Conservation (phyloP, 2,113 vertebrate species). For the Chloropsis cyanopogon region DNA sequence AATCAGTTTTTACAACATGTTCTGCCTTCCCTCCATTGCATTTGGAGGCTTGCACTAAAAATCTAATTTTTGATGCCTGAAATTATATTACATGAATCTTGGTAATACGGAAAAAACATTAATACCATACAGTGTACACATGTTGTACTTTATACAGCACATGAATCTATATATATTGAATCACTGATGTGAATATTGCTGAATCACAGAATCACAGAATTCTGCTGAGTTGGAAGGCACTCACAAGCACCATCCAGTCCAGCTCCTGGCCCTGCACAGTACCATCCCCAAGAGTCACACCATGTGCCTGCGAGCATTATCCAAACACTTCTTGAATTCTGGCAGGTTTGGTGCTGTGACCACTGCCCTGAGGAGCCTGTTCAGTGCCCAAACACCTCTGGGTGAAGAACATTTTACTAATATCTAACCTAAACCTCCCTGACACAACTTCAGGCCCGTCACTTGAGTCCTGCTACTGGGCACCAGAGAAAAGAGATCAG, state of each 20-base stretch:
- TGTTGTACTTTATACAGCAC: neutral
- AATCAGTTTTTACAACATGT: neutral
- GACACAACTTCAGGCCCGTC: neutral
- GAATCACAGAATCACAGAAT: neutral
- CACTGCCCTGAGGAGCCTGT: neutral
- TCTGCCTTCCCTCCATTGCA: neutral
- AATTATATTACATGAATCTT: neutral
- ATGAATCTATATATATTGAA: neutral
- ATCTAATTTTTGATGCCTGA: neutral
- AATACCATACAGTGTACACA: neutral
- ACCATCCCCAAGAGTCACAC: neutral
- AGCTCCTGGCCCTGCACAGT: neutral
- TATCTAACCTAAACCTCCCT: neutral
- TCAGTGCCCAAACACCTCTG: neutral
- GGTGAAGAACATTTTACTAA: neutral
- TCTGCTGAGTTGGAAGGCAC: neutral
- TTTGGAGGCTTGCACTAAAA: neutral
- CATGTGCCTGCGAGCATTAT: neutral
- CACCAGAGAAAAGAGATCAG: neutral
- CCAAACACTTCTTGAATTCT: accelerated
- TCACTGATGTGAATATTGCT: neutral
- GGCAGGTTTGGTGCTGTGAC: neutral
- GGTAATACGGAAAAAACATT: neutral
- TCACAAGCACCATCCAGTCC: no score
- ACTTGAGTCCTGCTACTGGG: neutral